A percentile compares a stretch with the other conserved stretches of the same genome.
phyloP scores from a whole-genome alignment of 92 coral and sea anemone species.

The Epizoanthus scotinus region DNA sequence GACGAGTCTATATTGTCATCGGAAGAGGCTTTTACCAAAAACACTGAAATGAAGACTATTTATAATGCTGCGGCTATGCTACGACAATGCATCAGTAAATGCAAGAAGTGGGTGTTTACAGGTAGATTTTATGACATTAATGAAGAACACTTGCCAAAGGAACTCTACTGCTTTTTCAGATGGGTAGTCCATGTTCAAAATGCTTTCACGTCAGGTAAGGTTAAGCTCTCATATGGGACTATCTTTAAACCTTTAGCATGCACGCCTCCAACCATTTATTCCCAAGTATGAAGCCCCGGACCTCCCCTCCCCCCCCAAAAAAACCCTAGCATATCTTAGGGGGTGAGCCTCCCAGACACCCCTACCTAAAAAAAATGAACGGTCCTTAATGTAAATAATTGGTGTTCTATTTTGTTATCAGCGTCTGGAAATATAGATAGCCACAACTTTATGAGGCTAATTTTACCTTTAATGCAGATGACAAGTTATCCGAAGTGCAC shows the following conservation, averaged over 20 bases:
- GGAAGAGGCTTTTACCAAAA: constrained; percentile 38
- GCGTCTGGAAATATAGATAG: too few relatives aligned
- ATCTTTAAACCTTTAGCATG: too few relatives aligned
- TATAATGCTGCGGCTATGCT: constrained; percentile 60
- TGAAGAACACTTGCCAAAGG: constrained; percentile 53
- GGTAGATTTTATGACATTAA: constrained; percentile 57
- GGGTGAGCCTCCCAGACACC: too few relatives aligned
- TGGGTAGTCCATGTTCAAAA: constrained; percentile 66
- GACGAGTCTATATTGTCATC: constrained; percentile 42
- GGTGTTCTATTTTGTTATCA: too few relatives aligned
- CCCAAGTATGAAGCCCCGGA: too few relatives aligned
- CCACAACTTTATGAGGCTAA: too few relatives aligned
- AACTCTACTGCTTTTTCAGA: constrained; percentile 64
- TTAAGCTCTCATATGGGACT: too few relatives aligned
- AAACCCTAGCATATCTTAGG: too few relatives aligned
- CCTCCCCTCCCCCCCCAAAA: too few relatives aligned
- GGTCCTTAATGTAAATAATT: too few relatives aligned
- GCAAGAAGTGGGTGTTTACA: constrained; percentile 66
- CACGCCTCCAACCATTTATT: too few relatives aligned
- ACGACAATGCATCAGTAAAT: constrained; percentile 58
- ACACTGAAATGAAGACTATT: constrained; percentile 49
- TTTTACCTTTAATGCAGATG: constrained; percentile 36
- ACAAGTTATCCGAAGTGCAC: constrained; percentile 56
- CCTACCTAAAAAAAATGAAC: too few relatives aligned
- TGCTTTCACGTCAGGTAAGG: constrained; percentile 42